Evolutionary conservation across 2,797 vertebrate genomes (phyloP), one percentile per base, ranked within the genome.

Genomic region (Anas bahamensis): DNA sequence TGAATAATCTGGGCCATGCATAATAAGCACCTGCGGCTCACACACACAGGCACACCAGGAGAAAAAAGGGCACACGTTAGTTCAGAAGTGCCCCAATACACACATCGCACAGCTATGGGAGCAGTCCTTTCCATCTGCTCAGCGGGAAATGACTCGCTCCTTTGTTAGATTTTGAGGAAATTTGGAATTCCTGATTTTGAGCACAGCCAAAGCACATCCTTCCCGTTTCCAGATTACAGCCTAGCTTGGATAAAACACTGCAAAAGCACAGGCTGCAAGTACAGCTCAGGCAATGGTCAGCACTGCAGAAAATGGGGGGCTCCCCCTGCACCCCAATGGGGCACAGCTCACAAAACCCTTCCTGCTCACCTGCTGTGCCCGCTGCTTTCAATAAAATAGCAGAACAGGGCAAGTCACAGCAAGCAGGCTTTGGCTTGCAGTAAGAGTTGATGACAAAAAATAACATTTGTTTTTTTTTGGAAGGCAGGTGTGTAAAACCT

Each of bases 101-200:
- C 90, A 93, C 90, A 91, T 83, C 72, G 68, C 65, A 17, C 1
- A 82, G 92, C 81, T 93, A 22, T 42, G 85, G 92, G 73, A 96
- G 55, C 26, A 70, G 65, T 74, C 26, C 31, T 53, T 94, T 75
- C 96, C 91, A 95, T 96, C 96, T 95, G 90, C 89, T 97, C 96
- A 94, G 93, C 1, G 63, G 96, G 90, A 96, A 95, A 91, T 93
- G 66, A 81, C 75, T 92, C 76, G 94, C 59, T 57, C 50, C 86
- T 96, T 88, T 95, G 92, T 95, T 95, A 94, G 93, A 69, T 89
- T 96, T 94, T 95, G 89, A 89, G 92, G 95, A 94, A 91, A 95
- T 73, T 92, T 92, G 95, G 93, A 96, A 95, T 96, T 97, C 89
- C 92, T 88, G 86, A 94, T 94, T 95, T 53, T 44, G 86, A 94